Evolutionary conservation across 2,113 vertebrate genomes (phyloP).

Genomic region (Nanger granti): DNA sequence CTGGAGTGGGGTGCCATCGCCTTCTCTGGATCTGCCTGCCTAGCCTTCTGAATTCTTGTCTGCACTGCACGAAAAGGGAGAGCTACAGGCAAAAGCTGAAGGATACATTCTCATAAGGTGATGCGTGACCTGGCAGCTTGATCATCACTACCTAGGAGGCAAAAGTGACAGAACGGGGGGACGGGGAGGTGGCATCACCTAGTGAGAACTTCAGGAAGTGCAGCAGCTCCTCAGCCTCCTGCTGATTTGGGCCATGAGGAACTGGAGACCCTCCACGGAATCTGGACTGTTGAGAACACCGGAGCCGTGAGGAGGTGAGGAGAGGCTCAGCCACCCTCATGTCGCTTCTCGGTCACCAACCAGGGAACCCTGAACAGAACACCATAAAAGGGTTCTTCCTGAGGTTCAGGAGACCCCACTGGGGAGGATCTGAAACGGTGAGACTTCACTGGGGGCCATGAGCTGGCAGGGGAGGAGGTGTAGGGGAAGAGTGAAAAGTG

Average conservation of each 20-base stretch:
- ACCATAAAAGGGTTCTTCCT: not conserved
- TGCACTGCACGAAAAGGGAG: not conserved
- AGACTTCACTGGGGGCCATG: not conserved
- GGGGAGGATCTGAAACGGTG: too few species aligned
- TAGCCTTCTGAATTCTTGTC: not conserved
- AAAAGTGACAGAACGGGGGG: not conserved
- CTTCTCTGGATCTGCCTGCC: not conserved
- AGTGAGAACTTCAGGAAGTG: not conserved
- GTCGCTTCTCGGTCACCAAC: too few species aligned
- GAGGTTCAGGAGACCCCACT: rapidly evolving
- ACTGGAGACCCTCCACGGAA: not conserved
- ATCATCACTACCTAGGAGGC: not conserved
- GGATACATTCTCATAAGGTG: too few species aligned
- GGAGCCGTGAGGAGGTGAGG: not conserved
- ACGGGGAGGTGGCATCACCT: not conserved
- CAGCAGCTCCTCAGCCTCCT: not conserved
- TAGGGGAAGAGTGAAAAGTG: not conserved
- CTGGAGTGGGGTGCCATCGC: too few species aligned
- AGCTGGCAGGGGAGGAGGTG: not conserved
- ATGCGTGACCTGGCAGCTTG: not conserved
- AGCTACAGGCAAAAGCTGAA: not conserved
- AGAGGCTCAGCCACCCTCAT: not conserved
- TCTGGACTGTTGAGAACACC: rapidly evolving
- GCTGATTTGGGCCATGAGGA: not conserved
- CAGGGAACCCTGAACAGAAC: not conserved